Base-by-base conservation (phyloP, 1,140 invertebrate genomes). In the Ostrea denselamellosa region DNA sequence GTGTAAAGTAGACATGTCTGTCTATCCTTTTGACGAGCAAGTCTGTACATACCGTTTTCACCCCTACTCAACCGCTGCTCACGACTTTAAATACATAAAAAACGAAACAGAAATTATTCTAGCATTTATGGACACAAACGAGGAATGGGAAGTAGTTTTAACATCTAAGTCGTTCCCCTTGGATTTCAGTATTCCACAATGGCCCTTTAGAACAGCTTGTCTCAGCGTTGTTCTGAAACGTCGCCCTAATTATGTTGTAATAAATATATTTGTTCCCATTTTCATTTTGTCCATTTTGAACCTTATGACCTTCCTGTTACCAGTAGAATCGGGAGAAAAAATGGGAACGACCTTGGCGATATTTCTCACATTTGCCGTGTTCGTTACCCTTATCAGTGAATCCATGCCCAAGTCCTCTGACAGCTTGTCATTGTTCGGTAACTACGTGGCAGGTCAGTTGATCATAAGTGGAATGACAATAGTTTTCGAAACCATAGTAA, bases 251-350 rank as follows among this genome's bases (percentile, higher is more conserved):
- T 85, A 85, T 25, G 28, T 52, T 28, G 10, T 28, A 14, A 22
- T 62, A 17, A 44, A 62, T 0, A 62, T 85, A 34, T 34, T 85
- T 34, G 14, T 85, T 62, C 84, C 84, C 8, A 85, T 52, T 25
- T 25, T 85, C 25, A 25, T 85, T 8, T n/a, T 85, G 8, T 85
- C 22, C 58, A 22, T 85, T 8, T 28, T 85, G 0, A 85, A 85
- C 28, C 84, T 58, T 2, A 44, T 85, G 28, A 58, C 62, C 19
- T 85, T 85, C 9, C 12, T 44, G 19, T 65, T 62, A 44, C 84
- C 84, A 62, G 58, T 62, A 25, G 84, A 85, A 85, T 85, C 84
- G 2, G 83, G 83, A 22, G 83, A 84, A 25, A 54, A 52, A 9
- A 84, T 84, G 83, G 83, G 83, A 56, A 54, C 62, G 17, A 14